Percentiles rank a stretch among this genome's conserved stretches.
These are phyloP conservation scores for Trichonephila clavata DNA, from an alignment of 1,140 invertebrate species.

Conservation along the genomic window DNA sequence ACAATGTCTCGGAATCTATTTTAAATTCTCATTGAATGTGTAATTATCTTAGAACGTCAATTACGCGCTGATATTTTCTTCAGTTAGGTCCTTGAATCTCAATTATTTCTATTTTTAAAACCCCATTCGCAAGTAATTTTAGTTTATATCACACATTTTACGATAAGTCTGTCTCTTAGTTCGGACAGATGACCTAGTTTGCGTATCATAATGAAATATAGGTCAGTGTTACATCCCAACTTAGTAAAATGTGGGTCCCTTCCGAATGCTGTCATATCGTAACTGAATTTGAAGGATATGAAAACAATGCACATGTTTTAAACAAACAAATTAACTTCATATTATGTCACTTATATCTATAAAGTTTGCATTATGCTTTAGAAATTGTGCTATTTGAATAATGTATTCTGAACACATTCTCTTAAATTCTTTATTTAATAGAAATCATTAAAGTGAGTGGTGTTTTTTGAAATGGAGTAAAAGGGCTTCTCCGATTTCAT, in stretches of 20 bases:
- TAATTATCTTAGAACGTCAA: neutral
- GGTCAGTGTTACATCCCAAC: constrained; percentile 28
- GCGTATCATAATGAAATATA: neutral
- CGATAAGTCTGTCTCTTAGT: neutral
- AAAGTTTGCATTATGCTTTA: neutral
- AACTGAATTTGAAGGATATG: neutral
- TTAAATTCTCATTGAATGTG: neutral
- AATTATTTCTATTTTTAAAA: neutral
- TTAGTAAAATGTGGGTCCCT: neutral
- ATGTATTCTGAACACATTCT: neutral
- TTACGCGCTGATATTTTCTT: neutral
- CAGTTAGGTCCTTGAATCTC: neutral
- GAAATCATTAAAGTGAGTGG: no score
- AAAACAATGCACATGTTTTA: neutral
- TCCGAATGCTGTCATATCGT: neutral
- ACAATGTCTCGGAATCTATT: neutral
- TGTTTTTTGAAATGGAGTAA: no score
- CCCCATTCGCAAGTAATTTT: neutral
- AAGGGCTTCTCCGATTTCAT: no score
- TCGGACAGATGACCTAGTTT: neutral
- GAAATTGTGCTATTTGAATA: neutral
- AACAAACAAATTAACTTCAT: neutral
- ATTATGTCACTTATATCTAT: neutral
- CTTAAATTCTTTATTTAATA: no score
- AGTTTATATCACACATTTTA: neutral